Evolutionary conservation across 2,113 vertebrate species (phyloP), one percentile per base, ranked within the genome.

Genomic region (Rousettus leschenaultii): DNA sequence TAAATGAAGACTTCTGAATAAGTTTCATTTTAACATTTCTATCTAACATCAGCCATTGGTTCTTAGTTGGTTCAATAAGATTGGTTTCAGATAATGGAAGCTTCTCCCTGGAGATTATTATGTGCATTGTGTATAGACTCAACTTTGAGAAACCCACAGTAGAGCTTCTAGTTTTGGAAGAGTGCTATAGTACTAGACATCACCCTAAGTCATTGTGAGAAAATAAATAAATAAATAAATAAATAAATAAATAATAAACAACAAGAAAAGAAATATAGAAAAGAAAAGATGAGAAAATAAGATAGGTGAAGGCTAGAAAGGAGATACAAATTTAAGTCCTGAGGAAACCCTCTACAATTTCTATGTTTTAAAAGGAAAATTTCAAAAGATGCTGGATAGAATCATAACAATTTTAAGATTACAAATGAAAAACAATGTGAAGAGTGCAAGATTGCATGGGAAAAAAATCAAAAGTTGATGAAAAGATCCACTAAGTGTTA

Each of bases 231-330:
- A 61, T 19, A 96, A 97, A 85, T 14, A 51, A 51, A 35, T 43
- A 70, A 40, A 16, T 66, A 75, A 83, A 61, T 19, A 96, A 97
- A 85, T 14, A 51, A 51, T 3, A 51, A 14, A 51, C 66, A 92
- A 85, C 21, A 83, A 94, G 74, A 91, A 45, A 94, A 82, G 22
- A 63, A 95, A 95, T 45, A 92, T 63, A 92, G 91, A 57, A 66
- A 55, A 74, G n/a, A 86, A 89, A 89, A 40, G 85, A 74, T 70
- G 63, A 73, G 61, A 78, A 86, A 90, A 89, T 94, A 57, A 94
- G 53, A 43, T 43, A 16, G 9, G 73, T 53, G 28, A 53, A 66
- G 83, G 55, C 24, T 88, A 97, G 92, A 71, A 92, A 79, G 96
- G 68, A 91, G 88, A 93, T 5, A 82, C 87, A 28, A 91, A 77